Evolutionary conservation across 2,888 invertebrate genomes (phyloP).

Genomic region (Eutolmus rufibarbis): DNA sequence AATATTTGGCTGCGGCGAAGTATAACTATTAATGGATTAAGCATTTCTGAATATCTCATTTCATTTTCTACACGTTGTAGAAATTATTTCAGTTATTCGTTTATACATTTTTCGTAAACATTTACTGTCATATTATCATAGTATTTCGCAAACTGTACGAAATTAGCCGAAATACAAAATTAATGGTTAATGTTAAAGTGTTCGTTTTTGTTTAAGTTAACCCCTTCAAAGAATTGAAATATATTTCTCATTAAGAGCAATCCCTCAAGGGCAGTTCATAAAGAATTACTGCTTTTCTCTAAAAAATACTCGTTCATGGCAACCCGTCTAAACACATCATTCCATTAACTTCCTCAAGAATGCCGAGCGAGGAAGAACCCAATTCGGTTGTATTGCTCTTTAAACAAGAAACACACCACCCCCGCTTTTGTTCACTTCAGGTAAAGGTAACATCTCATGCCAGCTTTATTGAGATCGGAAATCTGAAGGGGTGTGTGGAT

Average conservation of each 20-base stretch:
- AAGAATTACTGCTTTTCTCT: background rate
- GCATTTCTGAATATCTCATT: background rate
- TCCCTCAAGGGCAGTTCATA: background rate
- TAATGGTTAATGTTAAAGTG: background rate
- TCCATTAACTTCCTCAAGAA: background rate
- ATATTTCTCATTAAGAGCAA: background rate
- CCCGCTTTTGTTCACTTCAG: background rate
- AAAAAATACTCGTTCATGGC: background rate
- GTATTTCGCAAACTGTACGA: too few species aligned
- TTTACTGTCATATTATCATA: too few species aligned
- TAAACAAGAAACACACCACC: background rate
- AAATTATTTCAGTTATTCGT: too few species aligned
- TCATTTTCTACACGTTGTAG: too few species aligned
- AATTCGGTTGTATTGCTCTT: background rate
- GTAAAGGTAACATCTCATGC: background rate
- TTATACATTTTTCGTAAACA: too few species aligned
- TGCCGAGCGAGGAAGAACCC: background rate
- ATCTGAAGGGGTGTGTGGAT: background rate
- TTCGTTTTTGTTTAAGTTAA: background rate
- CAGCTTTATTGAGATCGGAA: background rate
- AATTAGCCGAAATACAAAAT: background rate
- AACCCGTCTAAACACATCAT: background rate
- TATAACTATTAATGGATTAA: background rate
- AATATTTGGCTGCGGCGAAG: background rate
- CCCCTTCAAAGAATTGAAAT: background rate